Evolutionary conservation across 1,140 invertebrate species (phyloP).

Genomic region (Caenorhabditis briggsae): DNA sequence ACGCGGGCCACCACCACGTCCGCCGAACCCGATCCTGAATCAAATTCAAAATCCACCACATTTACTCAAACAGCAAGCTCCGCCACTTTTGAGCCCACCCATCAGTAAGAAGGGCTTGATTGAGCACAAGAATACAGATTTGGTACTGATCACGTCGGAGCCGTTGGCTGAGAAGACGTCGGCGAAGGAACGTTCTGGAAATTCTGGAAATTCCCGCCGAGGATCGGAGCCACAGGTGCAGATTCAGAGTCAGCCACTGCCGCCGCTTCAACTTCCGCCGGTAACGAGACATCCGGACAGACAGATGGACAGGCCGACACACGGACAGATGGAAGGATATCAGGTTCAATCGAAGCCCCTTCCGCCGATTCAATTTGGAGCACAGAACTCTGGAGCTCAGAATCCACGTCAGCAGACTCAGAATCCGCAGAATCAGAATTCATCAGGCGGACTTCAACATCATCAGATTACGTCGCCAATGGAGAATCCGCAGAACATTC

Average conservation of each 20-base stretch:
- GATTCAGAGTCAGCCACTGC: neutral
- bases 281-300: too few relatives aligned
- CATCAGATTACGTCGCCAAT: too few relatives aligned
- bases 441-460: too few relatives aligned
- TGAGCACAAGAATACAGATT: constrained; percentile 27
- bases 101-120: neutral
- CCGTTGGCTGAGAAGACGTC: neutral
- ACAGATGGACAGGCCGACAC: neutral
- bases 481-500: too few relatives aligned
- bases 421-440: neutral
- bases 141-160: constrained; percentile 32
- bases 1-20: neutral
- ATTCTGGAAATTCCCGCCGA: neutral
- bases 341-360: constrained; percentile 11
- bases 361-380: neutral
- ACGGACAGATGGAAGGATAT: neutral
- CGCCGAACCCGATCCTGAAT: constrained; percentile 26
- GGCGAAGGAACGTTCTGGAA: neutral
- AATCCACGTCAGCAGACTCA: neutral
- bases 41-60: constrained; percentile 38
- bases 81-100: neutral
- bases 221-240: neutral
- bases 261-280: neutral
- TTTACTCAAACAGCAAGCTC: neutral
- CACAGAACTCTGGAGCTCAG: neutral